Evolutionary conservation across 2,888 invertebrate genomes (phyloP).

Genomic region (Apodemia zela): DNA sequence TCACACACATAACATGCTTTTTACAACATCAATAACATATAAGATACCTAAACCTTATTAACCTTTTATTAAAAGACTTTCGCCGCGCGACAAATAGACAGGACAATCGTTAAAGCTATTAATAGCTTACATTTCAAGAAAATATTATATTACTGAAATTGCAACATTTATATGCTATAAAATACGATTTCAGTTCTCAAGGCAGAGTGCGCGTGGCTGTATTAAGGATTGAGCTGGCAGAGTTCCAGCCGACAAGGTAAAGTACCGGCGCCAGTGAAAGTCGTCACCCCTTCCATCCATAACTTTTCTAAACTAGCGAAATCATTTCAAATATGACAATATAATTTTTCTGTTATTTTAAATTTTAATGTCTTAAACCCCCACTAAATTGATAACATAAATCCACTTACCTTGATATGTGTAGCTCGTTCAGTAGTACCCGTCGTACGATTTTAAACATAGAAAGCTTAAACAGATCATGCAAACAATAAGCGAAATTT

Average conservation of each 20-base stretch:
- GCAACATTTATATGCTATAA: neutral
- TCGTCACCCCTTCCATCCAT: constrained; percentile 43
- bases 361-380: neutral
- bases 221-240: constrained; percentile 49
- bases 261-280: constrained; percentile 73
- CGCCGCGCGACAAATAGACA: neutral
- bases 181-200: neutral
- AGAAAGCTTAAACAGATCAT: constrained; percentile 39
- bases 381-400: neutral
- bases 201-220: neutral
- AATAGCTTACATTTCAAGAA: neutral
- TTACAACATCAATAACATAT: constrained; percentile 13
- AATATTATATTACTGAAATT: neutral
- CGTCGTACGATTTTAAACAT: constrained; percentile 7
- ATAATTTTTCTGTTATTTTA: neutral
- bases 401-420: constrained; percentile 26
- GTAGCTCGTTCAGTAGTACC: neutral
- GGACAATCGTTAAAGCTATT: neutral
- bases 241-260: constrained; percentile 69
- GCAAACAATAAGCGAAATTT: constrained; percentile 37
- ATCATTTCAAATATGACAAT: too few relatives aligned
- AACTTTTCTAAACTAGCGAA: neutral
- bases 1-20: constrained; percentile 2
- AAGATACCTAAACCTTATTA: neutral
- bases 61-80: neutral